Evolutionary conservation across 1,140 invertebrate genomes (phyloP), one percentile per base, ranked within the genome.

Genomic region (Helicoverpa armigera): DNA sequence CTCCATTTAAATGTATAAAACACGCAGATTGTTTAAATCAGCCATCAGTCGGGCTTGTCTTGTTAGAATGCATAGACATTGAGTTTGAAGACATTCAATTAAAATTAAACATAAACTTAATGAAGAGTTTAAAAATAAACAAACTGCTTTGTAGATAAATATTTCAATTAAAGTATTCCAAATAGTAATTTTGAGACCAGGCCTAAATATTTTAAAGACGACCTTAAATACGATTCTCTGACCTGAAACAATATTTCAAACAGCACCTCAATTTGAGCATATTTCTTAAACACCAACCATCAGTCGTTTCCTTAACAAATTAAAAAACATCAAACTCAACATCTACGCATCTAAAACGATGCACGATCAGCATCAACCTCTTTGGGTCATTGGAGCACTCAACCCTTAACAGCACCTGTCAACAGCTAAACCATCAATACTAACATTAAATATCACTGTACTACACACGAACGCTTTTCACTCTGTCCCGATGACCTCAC

Each of bases 381-480:
- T 43, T 48, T 18, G 29, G 16, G 14, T 51, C 67, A 53, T 50
- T 29, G 14, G 18, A 23, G n/a, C 23, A 29, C 58, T 60, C 10
- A 14, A 61, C 14, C 31, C 60, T 61, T 12, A 61, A 79, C 83
- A 86, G 83, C 83, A 86, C 83, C 81, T 80, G 67, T 63, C 67
- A 77, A 35, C 60, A 23, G 65, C 35, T n/a, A 70, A 70, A 13
- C 53, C 54, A 23, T 51, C 29, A 43, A 61, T 29, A 35, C 51
- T 72, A 61, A 54, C 51, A 61, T 69, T 18, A 43, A 84, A 82
- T 88, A 91, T 94, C 91, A 95, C 89, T 95, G 95, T 69, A 95
- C 81, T 63, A 85, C 84, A 81, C 94, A 95, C 12, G 92, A 92
- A 29, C 93, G 85, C 69, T 95, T 94, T 56, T 95, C 95, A 77